Percentiles rank a stretch among this genome's conserved stretches.
These are phyloP conservation scores for Nebria salina DNA, from an alignment of 2,888 invertebrate species.

Conservation along the genomic window DNA sequence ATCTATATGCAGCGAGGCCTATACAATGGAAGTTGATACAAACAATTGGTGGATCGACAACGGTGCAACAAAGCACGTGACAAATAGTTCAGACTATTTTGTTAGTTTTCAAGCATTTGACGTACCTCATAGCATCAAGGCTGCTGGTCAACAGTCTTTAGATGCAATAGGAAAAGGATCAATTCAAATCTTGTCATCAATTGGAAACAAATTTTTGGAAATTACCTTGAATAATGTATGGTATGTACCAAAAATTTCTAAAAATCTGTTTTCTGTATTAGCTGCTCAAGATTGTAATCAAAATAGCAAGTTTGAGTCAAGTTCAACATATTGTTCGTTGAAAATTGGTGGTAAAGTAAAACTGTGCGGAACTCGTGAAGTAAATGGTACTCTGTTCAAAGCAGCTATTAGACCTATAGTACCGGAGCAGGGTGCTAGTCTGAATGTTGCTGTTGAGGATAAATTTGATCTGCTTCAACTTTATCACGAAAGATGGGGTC, in stretches of 20 bases:
- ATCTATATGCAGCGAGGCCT: too few species aligned
- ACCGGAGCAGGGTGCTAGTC: too few species aligned
- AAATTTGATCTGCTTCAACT: constrained; percentile 8
- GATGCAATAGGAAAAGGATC: constrained; percentile 47
- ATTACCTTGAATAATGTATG: too few species aligned
- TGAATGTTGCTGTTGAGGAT: constrained; percentile 7
- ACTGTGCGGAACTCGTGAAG: too few species aligned
- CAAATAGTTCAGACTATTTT: constrained; percentile 44
- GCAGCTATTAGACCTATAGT: neutral
- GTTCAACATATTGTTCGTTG: too few species aligned
- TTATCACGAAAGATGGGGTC: constrained; percentile 25
- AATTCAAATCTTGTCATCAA: constrained; percentile 15
- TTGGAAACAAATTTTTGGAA: too few species aligned
- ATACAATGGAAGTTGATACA: too few species aligned
- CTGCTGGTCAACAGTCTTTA: constrained; percentile 49
- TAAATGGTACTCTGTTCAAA: constrained; percentile 36
- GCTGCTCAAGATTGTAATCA: too few species aligned
- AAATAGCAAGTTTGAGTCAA: too few species aligned
- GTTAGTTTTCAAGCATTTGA: constrained; percentile 48
- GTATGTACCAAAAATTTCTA: neutral
- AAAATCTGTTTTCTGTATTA: too few species aligned
- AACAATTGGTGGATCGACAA: too few species aligned
- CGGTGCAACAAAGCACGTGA: constrained; percentile 5
- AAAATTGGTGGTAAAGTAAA: too few species aligned
- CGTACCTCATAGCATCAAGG: constrained; percentile 47